Percentiles rank a stretch among this genome's conserved stretches.
These are phyloP conservation scores for Eupeodes luniger DNA, from an alignment of 2,888 invertebrate species.

Conservation along the genomic window DNA sequence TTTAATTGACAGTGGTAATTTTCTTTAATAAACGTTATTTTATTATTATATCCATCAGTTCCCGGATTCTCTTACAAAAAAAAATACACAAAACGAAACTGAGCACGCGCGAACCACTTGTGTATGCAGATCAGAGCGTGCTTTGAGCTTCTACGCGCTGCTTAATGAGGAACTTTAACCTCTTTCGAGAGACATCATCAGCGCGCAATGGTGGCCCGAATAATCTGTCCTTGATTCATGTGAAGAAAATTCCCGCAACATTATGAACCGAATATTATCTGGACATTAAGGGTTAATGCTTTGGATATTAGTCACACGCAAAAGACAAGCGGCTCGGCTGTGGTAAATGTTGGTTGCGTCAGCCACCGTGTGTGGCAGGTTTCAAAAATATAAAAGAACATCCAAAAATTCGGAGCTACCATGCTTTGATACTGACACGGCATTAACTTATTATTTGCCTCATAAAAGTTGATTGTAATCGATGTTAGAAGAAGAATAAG, in stretches of 20 bases:
- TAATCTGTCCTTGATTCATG: conserved; percentile 70
- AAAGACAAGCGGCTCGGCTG: conserved; percentile 49
- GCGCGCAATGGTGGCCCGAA: conserved; percentile 38
- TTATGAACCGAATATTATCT: conserved; percentile 68
- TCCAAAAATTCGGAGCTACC: conserved; percentile 50
- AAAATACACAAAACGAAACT: conserved; percentile 35
- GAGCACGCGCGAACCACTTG: conserved; percentile 66
- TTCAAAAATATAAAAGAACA: conserved; percentile 5
- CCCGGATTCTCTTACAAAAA: conserved; percentile 21
- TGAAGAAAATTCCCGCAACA: conserved; percentile 68
- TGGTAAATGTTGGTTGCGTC: neutral
- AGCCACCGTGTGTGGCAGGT: conserved; percentile 60
- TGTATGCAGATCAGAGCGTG: conserved; percentile 67
- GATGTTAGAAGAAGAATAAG: conserved; percentile 63
- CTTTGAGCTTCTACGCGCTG: conserved; percentile 52
- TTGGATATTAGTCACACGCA: conserved; percentile 69
- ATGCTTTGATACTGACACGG: conserved; percentile 39
- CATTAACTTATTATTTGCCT: conserved; percentile 69
- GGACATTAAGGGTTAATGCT: conserved; percentile 70
- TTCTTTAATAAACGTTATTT: conserved; percentile 44
- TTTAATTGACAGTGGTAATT: conserved; percentile 72
- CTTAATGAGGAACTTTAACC: conserved; percentile 74
- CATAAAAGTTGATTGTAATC: conserved; percentile 66
- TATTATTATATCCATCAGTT: conserved; percentile 8
- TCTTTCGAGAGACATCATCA: conserved; percentile 51